phyloP scores from a whole-genome alignment of 2,797 vertebrate species.

The Dryobates pubescens region DNA sequence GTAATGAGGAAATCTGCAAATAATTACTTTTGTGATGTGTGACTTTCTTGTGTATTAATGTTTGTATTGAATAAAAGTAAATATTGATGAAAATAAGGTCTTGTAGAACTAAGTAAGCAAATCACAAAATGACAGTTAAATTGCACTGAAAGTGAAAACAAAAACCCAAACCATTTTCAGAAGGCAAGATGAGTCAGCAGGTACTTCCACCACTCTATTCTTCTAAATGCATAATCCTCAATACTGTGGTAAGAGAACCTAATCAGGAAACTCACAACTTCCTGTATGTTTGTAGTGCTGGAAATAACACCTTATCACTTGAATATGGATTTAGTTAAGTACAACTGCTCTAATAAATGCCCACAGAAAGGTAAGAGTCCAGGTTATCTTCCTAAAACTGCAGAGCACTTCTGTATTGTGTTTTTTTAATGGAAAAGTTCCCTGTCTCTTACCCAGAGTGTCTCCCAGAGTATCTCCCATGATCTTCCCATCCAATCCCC shows the following conservation, averaged over 20 bases:
- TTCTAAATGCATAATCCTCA: background rate
- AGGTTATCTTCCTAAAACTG: background rate
- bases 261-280: background rate
- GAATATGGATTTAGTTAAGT: background rate
- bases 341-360: background rate
- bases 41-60: background rate
- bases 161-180: background rate
- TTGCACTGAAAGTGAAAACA: background rate
- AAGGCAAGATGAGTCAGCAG: background rate
- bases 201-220: background rate
- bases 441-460: background rate
- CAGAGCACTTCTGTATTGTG: background rate
- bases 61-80: background rate
- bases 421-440: background rate
- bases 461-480: background rate
- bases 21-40: background rate
- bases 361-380: background rate
- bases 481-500: background rate
- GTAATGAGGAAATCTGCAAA: slow-evolving; percentile 70
- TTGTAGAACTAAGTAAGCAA: background rate
- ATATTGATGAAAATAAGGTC: background rate
- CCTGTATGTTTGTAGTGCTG: background rate
- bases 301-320: background rate
- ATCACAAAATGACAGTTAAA: background rate
- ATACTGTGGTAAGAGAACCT: background rate